These are phyloP conservation scores for Papilio polyxenes DNA, from an alignment of 1,140 invertebrate species.

Conservation along the genomic window DNA sequence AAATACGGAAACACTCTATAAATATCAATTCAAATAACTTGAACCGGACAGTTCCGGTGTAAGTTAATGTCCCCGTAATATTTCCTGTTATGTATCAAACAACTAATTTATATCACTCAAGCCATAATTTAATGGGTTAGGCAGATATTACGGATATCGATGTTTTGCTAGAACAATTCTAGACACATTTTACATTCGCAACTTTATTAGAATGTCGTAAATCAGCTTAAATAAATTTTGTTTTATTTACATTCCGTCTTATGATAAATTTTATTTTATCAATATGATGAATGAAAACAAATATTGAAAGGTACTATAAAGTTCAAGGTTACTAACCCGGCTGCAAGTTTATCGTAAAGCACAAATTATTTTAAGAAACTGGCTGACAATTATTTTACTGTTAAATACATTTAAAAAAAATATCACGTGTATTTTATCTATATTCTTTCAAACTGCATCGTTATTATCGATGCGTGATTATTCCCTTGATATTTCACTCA, in stretches of 20 bases:
- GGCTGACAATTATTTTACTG: not conserved
- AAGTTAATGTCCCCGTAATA: not conserved
- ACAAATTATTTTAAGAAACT: constrained; percentile 1
- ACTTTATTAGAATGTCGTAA: too few relatives aligned
- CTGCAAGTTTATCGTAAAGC: not conserved
- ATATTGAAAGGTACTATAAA: not conserved
- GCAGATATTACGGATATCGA: not conserved
- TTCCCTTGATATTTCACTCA: not conserved
- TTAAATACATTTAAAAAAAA: not conserved
- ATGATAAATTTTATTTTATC: not conserved
- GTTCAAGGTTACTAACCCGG: not conserved
- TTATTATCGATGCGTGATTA: not conserved
- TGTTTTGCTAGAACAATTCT: not conserved
- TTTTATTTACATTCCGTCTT: not conserved
- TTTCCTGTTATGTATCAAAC: not conserved
- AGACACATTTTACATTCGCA: not conserved
- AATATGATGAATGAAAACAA: not conserved
- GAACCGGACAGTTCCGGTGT: not conserved
- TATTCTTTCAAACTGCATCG: not conserved
- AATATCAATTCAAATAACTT: constrained; percentile 3
- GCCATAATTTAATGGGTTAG: not conserved
- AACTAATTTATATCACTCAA: not conserved
- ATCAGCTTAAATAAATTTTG: too few relatives aligned
- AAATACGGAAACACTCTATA: constrained; percentile 3
- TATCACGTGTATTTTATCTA: constrained; percentile 1